Conservation (phyloP, 2,797 vertebrate species). For the Rhynchonycteris naso region DNA sequence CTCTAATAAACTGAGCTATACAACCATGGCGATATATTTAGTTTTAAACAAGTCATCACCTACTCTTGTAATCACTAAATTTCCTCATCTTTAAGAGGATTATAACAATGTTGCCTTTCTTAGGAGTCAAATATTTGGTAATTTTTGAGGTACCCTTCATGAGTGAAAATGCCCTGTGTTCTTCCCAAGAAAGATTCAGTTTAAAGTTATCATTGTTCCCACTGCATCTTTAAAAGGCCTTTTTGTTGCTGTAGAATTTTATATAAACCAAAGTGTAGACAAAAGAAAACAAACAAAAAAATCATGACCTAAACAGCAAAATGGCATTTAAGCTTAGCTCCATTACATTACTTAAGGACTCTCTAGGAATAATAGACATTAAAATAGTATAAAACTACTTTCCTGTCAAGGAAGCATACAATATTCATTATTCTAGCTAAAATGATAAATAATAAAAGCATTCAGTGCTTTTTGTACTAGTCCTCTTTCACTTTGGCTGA, state of each 20-base stretch:
- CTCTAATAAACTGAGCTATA: too few species aligned
- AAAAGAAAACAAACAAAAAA: not conserved
- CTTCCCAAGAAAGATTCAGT: not conserved
- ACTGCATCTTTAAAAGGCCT: conserved; percentile 35
- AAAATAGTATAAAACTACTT: conserved; percentile 71
- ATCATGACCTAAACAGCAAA: conserved; percentile 63
- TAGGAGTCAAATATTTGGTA: not conserved
- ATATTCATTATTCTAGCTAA: conserved; percentile 72
- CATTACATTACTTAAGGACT: conserved; percentile 63
- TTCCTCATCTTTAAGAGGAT: not conserved
- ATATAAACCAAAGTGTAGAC: conserved; percentile 39
- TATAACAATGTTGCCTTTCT: not conserved
- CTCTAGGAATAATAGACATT: conserved; percentile 69
- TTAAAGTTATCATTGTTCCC: not conserved
- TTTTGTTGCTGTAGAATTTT: conserved; percentile 56
- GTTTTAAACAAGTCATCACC: not conserved
- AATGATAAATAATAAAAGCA: conserved; percentile 63
- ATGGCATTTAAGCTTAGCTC: conserved; percentile 65
- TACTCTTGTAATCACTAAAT: not conserved
- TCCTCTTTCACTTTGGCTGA: conserved; percentile 40
- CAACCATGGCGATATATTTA: not conserved
- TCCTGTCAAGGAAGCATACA: conserved; percentile 66
- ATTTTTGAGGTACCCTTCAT: not conserved
- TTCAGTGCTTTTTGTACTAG: conserved; percentile 56
- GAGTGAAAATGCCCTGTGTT: conserved; percentile 55